Percentiles rank a stretch among this genome's conserved stretches.
These are phyloP conservation scores for Eristalis arbustorum DNA, from an alignment of 2,888 invertebrate species.

Conservation along the genomic window DNA sequence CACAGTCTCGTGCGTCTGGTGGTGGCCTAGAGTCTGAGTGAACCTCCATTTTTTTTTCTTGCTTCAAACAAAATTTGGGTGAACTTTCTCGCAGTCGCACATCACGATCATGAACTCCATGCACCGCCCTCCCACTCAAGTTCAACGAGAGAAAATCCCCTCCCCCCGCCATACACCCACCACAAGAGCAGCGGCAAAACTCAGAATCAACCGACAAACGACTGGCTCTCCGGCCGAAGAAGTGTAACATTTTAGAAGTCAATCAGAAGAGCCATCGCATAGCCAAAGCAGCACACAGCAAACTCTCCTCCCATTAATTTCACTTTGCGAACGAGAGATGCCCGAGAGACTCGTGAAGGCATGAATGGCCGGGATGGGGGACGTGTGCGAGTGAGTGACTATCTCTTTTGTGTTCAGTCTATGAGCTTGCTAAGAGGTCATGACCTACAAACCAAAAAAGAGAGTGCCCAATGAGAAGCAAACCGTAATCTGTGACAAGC, in stretches of 20 bases:
- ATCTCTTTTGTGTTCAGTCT: conserved; percentile 29
- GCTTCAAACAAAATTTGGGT: conserved; percentile 73
- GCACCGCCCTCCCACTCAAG: background rate
- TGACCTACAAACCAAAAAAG: conserved; percentile 75
- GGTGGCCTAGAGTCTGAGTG: conserved; percentile 62
- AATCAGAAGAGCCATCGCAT: conserved; percentile 1
- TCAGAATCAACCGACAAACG: background rate
- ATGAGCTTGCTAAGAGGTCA: conserved; percentile 78
- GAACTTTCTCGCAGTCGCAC: conserved; percentile 76
- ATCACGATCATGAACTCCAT: conserved; percentile 67
- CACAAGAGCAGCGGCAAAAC: conserved; percentile 31
- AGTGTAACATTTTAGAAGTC: conserved; percentile 62
- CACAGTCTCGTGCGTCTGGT: conserved; percentile 41
- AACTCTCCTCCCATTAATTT: conserved; percentile 56
- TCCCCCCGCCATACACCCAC: background rate
- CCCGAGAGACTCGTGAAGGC: background rate
- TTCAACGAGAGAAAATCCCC: conserved; percentile 60
- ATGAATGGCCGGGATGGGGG: background rate
- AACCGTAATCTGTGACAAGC: conserved; percentile 17
- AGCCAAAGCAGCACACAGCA: conserved; percentile 19
- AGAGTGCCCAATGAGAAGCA: conserved; percentile 55
- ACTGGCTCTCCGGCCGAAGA: conserved; percentile 4
- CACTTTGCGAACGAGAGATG: conserved; percentile 52
- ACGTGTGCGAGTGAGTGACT: background rate
- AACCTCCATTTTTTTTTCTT: conserved; percentile 56